Evolutionary conservation across 1,140 invertebrate species (phyloP).

Genomic region (Lucilia sericata): DNA sequence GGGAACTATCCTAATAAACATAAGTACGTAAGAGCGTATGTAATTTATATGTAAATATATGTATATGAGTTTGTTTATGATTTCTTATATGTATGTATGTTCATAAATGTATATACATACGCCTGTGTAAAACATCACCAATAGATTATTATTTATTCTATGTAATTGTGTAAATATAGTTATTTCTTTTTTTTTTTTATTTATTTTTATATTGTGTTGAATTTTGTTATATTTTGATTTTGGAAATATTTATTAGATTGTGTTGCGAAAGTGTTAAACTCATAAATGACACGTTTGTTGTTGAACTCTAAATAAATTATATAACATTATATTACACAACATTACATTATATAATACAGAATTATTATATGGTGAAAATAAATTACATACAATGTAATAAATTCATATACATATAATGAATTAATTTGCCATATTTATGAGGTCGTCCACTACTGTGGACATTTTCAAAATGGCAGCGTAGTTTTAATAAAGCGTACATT

Average conservation of each 20-base stretch:
- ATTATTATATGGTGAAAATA: too few species aligned
- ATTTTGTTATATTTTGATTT: constrained; percentile 10
- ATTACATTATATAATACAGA: background rate
- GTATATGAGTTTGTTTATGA: too few species aligned
- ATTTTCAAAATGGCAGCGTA: too few species aligned
- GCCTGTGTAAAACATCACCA: too few species aligned
- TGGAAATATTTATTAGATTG: background rate
- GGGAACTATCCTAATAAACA: too few species aligned
- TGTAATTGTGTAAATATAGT: constrained; percentile 5
- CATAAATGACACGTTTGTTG: background rate
- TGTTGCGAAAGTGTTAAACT: background rate
- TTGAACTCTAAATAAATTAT: background rate
- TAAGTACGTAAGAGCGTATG: too few species aligned
- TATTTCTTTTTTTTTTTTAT: background rate
- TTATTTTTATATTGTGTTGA: background rate
- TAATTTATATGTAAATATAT: too few species aligned
- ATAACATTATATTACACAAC: background rate
- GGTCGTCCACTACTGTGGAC: too few species aligned
- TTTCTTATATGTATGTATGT: background rate
- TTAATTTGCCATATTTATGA: too few species aligned
- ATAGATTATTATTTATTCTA: constrained; percentile 9
- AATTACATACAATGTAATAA: background rate
- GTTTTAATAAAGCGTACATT: too few species aligned
- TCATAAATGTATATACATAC: background rate
- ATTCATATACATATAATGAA: too few species aligned